These are phyloP conservation scores for Gila orcuttii DNA, from an alignment of 2,113 vertebrate genomes.

Conservation along the genomic window DNA sequence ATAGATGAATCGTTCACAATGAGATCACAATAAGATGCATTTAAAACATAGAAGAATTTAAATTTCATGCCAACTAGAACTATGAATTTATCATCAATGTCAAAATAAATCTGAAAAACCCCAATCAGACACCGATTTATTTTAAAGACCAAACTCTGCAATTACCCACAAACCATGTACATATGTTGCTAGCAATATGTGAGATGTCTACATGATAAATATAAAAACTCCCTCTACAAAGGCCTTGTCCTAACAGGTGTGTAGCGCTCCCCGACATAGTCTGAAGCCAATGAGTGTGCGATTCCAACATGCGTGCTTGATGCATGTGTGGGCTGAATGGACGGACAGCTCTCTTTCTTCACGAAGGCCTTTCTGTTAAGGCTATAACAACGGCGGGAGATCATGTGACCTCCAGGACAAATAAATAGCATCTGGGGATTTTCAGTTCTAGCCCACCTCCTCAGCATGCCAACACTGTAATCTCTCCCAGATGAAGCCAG, in stretches of 20 bases:
- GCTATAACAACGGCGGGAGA: constrained; percentile 74
- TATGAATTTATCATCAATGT: not conserved
- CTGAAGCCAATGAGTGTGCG: not conserved
- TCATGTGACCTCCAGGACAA: constrained; percentile 83
- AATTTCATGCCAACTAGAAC: not conserved
- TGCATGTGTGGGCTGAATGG: constrained; percentile 36
- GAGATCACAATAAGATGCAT: not conserved
- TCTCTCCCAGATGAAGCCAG: constrained; percentile 92
- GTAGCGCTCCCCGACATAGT: not conserved
- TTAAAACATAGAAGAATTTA: not conserved
- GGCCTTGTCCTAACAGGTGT: constrained; percentile 28
- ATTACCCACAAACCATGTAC: constrained; percentile 1
- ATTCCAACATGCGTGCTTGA: not conserved
- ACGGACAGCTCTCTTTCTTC: constrained; percentile 61
- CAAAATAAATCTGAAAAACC: not conserved
- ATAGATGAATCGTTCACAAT: not conserved
- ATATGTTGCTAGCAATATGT: not conserved
- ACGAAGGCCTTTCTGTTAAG: constrained; percentile 79
- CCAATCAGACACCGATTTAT: not conserved
- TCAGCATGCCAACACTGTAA: constrained; percentile 92
- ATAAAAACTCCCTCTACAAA: not conserved
- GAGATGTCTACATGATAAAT: constrained; percentile 9
- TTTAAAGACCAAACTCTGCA: not conserved
- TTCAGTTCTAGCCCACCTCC: constrained; percentile 87
- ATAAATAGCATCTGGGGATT: constrained; percentile 93